phyloP scores from a whole-genome alignment of 2,113 vertebrate species.

The Peucedramus taeniatus region DNA sequence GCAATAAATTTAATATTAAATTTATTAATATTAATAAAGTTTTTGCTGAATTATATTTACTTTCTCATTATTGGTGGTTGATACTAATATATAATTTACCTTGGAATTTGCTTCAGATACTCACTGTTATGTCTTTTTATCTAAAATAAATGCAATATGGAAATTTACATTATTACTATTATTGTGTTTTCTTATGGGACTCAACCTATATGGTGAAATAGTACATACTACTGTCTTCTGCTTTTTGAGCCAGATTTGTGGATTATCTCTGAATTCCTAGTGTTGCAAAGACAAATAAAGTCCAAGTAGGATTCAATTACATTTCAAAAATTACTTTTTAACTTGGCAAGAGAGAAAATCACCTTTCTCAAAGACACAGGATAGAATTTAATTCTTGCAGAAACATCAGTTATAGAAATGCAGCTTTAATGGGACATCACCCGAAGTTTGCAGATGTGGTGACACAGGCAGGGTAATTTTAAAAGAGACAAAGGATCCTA shows the following conservation, averaged over 20 bases:
- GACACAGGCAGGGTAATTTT: neutral
- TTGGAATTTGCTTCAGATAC: neutral
- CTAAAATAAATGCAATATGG: neutral
- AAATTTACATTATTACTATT: neutral
- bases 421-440: neutral
- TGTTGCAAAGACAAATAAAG: neutral
- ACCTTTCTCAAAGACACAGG: neutral
- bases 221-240: neutral
- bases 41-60: neutral
- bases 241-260: neutral
- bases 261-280: neutral
- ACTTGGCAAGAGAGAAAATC: neutral
- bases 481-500: neutral
- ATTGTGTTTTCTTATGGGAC: neutral
- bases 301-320: neutral
- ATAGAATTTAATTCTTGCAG: neutral
- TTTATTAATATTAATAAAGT: neutral
- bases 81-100: neutral
- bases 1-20: no score
- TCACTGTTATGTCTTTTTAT: neutral
- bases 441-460: neutral
- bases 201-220: neutral
- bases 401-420: neutral
- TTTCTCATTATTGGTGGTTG: neutral
- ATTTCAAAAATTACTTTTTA: neutral